These are phyloP conservation scores for Leptinotarsa peninsularis DNA, from an alignment of 2,888 invertebrate genomes.

Conservation along the genomic window DNA sequence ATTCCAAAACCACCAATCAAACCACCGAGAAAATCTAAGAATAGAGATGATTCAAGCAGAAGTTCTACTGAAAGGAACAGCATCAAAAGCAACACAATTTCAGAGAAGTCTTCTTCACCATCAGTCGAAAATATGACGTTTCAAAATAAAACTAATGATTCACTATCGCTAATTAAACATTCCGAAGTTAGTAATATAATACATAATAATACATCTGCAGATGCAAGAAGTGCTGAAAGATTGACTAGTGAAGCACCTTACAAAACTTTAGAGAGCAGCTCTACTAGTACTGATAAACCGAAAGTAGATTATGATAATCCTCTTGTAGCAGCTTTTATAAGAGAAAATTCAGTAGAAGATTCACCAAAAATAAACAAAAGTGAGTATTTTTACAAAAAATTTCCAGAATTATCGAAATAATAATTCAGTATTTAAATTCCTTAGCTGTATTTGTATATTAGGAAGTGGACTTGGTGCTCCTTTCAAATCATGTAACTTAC, in stretches of 20 bases:
- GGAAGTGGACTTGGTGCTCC: too few relatives aligned
- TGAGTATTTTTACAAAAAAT: constrained; percentile 24
- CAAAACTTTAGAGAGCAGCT: neutral
- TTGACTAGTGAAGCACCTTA: neutral
- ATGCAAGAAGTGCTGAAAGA: constrained; percentile 6
- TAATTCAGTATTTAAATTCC: neutral
- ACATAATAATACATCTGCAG: neutral
- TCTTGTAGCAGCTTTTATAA: constrained; percentile 60
- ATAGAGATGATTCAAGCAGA: constrained; percentile 53
- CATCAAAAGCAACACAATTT: constrained; percentile 38
- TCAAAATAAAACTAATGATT: constrained; percentile 25
- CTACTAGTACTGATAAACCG: constrained; percentile 8
- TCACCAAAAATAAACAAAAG: constrained; percentile 39
- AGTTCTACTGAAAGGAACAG: constrained; percentile 42
- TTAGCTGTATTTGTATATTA: neutral
- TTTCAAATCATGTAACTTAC: too few relatives aligned
- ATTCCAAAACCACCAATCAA: constrained; percentile 52
- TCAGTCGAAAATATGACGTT: constrained; percentile 55
- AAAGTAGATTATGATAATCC: constrained; percentile 53
- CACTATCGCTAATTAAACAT: constrained; percentile 24
- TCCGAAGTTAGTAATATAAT: constrained; percentile 21
- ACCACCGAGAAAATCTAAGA: constrained; percentile 65
- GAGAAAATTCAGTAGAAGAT: constrained; percentile 58
- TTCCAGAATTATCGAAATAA: neutral
- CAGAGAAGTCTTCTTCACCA: constrained; percentile 62